Conservation (phyloP, 2,797 vertebrate genomes). For the Lacerta agilis region DNA sequence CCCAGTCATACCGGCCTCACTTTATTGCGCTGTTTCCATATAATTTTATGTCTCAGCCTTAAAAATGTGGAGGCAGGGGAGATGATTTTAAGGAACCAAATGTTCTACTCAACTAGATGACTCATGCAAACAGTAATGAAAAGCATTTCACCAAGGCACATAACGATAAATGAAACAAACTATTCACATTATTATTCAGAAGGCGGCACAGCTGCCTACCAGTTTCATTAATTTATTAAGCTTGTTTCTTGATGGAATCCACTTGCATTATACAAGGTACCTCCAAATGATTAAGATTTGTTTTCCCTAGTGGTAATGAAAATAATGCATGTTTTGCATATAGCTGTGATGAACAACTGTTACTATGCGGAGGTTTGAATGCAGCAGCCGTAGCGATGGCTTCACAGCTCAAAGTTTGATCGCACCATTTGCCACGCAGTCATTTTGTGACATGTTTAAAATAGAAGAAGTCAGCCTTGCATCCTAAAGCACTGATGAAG, state of each 20-base stretch:
- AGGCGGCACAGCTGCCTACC: constrained; percentile 36
- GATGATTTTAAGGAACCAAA: constrained; percentile 53
- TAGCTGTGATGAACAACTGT: not conserved
- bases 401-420: constrained; percentile 15
- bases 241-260: constrained; percentile 1
- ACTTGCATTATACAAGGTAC: not conserved
- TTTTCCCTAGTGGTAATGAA: constrained; percentile 21
- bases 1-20: accelerated
- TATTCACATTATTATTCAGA: constrained; percentile 57
- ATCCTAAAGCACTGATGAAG: not conserved
- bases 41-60: not conserved
- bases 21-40: not conserved
- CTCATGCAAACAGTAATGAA: constrained; percentile 56
- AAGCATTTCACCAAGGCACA: constrained; percentile 2
- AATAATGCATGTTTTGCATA: not conserved
- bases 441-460: constrained; percentile 13
- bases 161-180: constrained; percentile 31
- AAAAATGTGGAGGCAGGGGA: constrained; percentile 24
- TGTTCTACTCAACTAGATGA: constrained; percentile 53
- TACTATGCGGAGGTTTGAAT: constrained; percentile 8
- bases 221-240: constrained; percentile 49
- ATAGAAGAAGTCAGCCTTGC: not conserved
- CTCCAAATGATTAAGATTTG: not conserved
- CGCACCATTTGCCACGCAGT: not conserved
- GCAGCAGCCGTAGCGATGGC: not conserved